phyloP scores from a whole-genome alignment of 2,888 invertebrate genomes.

The Hydrotaea cyrtoneurina region DNA sequence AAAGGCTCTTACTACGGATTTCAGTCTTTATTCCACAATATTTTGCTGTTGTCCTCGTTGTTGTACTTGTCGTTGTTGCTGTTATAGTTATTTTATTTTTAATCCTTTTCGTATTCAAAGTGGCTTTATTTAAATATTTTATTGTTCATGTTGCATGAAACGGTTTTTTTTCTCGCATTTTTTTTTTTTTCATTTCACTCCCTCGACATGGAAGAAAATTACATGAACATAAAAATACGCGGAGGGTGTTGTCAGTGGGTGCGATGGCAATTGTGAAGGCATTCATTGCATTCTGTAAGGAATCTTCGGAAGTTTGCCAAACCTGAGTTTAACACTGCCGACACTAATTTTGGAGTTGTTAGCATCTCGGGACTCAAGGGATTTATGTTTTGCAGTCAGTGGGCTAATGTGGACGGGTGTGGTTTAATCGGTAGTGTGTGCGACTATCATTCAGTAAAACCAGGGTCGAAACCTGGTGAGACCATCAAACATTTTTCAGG shows the following conservation, averaged over 20 bases:
- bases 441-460: too few relatives aligned
- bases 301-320: too few relatives aligned
- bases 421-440: too few relatives aligned
- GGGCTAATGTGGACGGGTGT: too few relatives aligned
- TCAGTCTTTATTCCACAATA: neutral
- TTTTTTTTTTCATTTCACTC: neutral
- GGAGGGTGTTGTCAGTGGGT: neutral
- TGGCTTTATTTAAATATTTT: conserved; percentile 64
- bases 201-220: neutral
- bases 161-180: neutral
- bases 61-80: conserved; percentile 5
- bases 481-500: too few relatives aligned
- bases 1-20: neutral
- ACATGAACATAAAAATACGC: neutral
- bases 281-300: too few relatives aligned
- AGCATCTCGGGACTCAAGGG: too few relatives aligned
- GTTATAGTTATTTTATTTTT: conserved; percentile 37
- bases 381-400: too few relatives aligned
- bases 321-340: too few relatives aligned
- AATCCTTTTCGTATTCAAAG: conserved; percentile 60
- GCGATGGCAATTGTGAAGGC: neutral
- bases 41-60: neutral
- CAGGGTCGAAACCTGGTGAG: too few relatives aligned
- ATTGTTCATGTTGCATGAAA: conserved; percentile 54
- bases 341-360: too few relatives aligned